phyloP scores from a whole-genome alignment of 1,140 invertebrate genomes.

The Leucophenga varia region DNA sequence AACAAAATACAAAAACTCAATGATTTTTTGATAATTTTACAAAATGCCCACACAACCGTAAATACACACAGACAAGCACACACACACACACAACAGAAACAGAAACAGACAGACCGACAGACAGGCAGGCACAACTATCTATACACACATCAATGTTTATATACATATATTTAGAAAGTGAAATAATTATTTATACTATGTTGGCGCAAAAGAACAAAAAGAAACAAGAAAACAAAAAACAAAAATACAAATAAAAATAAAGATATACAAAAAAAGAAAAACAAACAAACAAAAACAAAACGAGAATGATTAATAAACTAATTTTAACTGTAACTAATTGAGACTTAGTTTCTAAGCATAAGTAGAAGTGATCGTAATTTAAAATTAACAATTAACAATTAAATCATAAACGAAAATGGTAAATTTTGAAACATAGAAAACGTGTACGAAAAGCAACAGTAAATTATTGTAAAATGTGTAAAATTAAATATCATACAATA shows the following conservation, averaged over 20 bases:
- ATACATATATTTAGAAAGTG: conserved; percentile 50
- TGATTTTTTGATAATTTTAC: conserved; percentile 55
- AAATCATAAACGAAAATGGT: too few species aligned
- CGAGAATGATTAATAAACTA: conserved; percentile 21
- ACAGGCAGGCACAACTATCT: conserved; percentile 12
- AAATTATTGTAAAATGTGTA: too few species aligned
- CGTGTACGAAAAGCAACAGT: conserved; percentile 51
- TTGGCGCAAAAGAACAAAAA: too few species aligned
- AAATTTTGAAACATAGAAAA: too few species aligned
- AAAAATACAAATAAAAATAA: too few species aligned
- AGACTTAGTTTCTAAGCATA: conserved; percentile 42
- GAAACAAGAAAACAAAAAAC: too few species aligned
- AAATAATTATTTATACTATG: conserved; percentile 50
- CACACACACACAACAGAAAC: too few species aligned
- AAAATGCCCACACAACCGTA: too few species aligned
- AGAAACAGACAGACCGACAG: conserved; percentile 21
- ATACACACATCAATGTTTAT: conserved; percentile 43
- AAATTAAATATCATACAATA: too few species aligned
- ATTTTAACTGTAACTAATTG: too few species aligned
- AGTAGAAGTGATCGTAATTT: conserved; percentile 53
- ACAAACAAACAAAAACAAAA: conserved; percentile 5
- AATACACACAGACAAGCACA: too few species aligned
- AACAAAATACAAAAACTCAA: too few species aligned
- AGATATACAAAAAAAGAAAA: conserved; percentile 11
- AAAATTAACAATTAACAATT: conserved; percentile 41